Base-by-base conservation (phyloP, 1,140 invertebrate species). In the Antheraea mylitta region DNA sequence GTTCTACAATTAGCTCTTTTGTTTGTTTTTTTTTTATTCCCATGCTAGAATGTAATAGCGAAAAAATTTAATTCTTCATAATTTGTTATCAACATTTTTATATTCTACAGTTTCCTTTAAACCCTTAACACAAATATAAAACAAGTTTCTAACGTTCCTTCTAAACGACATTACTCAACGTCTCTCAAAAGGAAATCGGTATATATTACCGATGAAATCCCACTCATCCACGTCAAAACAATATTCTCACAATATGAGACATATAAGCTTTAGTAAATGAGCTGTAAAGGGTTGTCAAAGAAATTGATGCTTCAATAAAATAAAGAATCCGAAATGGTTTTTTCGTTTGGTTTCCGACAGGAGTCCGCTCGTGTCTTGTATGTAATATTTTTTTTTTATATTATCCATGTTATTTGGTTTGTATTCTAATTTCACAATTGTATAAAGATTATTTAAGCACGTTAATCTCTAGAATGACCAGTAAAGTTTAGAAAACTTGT, bases 251-350 rank as follows among this genome's bases (percentile, higher is more conserved):
- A 16, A 53, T 13, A 53, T 13, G 45, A 13, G 16, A 53, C 10
- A 53, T 53, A 13, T n/a, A n/a, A 1, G 45, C 4, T 53, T 53
- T 13, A 53, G 16, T 13, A 53, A 53, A 53, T 53, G 45, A 53
- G 5, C 45, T 53, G 45, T 16, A 53, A 53, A 53, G 45, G 11
- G 45, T 53, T 53, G 45, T 53, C 45, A 53, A 53, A 53, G 45
- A 53, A 53, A 16, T 53, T 53, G 45, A 53, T 53, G 45, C 45
- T 53, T 6, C 45, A 53, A 53, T 53, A 53, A 53, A 53, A 53
- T 53, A 53, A 53, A 53, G 45, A 53, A 53, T 16, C 45, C 45
- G 45, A 53, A 53, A 53, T 53, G 45, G 45, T 53, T 53, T 53
- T 53, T 16, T 53, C 45, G 45, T 13, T 53, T 16, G 9, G 45